phyloP scores from a whole-genome alignment of 2,888 invertebrate genomes.

The Ochropleura leucogaster region DNA sequence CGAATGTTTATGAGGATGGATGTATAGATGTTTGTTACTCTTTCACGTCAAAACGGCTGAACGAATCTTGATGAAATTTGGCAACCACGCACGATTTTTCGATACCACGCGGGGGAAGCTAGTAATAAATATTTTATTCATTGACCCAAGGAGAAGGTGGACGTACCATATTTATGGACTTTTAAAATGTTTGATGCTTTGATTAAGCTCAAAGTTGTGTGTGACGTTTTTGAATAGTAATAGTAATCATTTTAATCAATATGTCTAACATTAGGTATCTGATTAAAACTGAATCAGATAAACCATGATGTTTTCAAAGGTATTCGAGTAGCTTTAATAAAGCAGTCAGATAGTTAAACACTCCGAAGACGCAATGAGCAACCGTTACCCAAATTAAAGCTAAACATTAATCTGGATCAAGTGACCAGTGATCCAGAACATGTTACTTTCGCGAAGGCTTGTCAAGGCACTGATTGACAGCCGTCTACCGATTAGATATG shows the following conservation, averaged over 20 bases:
- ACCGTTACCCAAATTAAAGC: slow-evolving; percentile 61
- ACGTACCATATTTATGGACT: background rate
- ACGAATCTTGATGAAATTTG: too few species aligned
- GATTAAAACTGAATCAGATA: slow-evolving; percentile 40
- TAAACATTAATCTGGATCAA: slow-evolving; percentile 64
- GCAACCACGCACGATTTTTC: too few species aligned
- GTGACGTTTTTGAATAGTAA: slow-evolving; percentile 15
- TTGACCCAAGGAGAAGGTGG: background rate
- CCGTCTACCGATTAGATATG: slow-evolving; percentile 86
- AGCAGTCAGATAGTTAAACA: slow-evolving; percentile 35
- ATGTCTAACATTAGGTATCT: slow-evolving; percentile 14
- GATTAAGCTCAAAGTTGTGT: slow-evolving; percentile 8
- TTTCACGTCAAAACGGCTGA: too few species aligned
- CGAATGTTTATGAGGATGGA: too few species aligned
- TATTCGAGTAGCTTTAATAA: slow-evolving; percentile 29
- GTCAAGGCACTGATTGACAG: slow-evolving; percentile 83
- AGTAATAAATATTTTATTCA: slow-evolving; percentile 2
- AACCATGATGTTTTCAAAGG: slow-evolving; percentile 36
- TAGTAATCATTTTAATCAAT: slow-evolving; percentile 31
- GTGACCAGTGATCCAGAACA: slow-evolving; percentile 78
- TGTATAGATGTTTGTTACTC: too few species aligned
- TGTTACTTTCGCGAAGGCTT: slow-evolving; percentile 78
- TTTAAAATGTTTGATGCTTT: background rate
- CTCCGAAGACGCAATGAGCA: slow-evolving; percentile 38
- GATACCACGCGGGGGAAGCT: too few species aligned